Conservation (phyloP, 2,113 vertebrate species). For the Chroicocephalus ridibundus region DNA sequence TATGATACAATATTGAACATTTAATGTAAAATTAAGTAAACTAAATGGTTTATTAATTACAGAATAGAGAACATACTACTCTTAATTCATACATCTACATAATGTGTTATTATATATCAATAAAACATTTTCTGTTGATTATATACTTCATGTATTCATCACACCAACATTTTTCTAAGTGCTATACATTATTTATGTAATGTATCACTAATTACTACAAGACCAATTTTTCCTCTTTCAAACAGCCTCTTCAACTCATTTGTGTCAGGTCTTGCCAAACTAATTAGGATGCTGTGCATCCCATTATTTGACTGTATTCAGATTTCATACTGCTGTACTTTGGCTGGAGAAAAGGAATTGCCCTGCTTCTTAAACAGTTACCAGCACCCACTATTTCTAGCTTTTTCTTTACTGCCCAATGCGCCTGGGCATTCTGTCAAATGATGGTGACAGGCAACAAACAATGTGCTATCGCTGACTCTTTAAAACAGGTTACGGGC, state of each 20-base stretch:
- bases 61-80: neutral
- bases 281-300: neutral
- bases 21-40: constrained; percentile 36
- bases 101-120: constrained; percentile 29
- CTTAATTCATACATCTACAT: constrained; percentile 4
- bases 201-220: constrained; percentile 23
- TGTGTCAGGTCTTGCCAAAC: constrained; percentile 20
- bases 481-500: neutral
- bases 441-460: neutral
- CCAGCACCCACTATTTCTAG: neutral
- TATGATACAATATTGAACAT: neutral
- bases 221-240: neutral
- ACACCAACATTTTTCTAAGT: constrained; percentile 45
- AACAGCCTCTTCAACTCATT: constrained; percentile 16
- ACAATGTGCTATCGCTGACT: neutral
- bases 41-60: constrained; percentile 42
- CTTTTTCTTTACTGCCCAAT: neutral
- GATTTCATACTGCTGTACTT: neutral
- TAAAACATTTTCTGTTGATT: constrained; percentile 57
- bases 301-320: neutral
- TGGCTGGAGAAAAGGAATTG: neutral
- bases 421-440: neutral
- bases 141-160: constrained; percentile 42
- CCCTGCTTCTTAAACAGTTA: neutral
- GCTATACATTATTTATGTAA: constrained; percentile 58